Base-by-base conservation (phyloP, 1,140 invertebrate species). In the Dendroctonus valens region DNA sequence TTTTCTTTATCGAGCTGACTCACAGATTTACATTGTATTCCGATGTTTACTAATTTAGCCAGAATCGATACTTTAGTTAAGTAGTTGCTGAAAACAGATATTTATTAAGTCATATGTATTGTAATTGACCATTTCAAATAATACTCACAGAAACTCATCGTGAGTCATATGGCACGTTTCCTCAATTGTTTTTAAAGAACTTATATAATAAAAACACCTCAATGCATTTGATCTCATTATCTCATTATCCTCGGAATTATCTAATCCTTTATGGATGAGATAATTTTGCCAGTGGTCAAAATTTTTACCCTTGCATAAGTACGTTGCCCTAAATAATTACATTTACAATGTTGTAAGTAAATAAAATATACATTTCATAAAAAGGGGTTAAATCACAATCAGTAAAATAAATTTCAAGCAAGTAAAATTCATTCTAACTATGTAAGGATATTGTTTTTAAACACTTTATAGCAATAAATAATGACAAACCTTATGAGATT, bases 131-230 rank as follows among this genome's bases (percentile, higher is more conserved):
- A 2, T 26, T 26, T 26, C 26, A 26, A 26, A 26, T 26, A 26
- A 26, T 26, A 26, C 26, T 26, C 3, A 26, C 26, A 26, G 26
- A 3, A 26, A 26, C 26, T 26, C 26, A 26, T 26, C 3, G 26
- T 26, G 26, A 26, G 26, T 26, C 26, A 26, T 26, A 26, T 26
- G 26, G 26, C 26, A 26, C 26, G 26, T 26, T 26, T 26, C 26
- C 3, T 26, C 26, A 26, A 26, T 26, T 26, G 26, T 26, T 26
- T 26, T 26, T 26, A 26, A 26, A 26, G 26, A 26, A 4, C 66
- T 68, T 44, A 76, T 72, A 38, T 59, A 71, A 39, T 69, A 70
- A 49, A 75, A 73, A 58, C 74, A 74, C 51, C 70, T 73, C 39
- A 76, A 64, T 49, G 73, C 73, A 7, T 67, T 71, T 3, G 70